phyloP scores from a whole-genome alignment of 1,140 invertebrate species.

The Heterodera schachtii region DNA sequence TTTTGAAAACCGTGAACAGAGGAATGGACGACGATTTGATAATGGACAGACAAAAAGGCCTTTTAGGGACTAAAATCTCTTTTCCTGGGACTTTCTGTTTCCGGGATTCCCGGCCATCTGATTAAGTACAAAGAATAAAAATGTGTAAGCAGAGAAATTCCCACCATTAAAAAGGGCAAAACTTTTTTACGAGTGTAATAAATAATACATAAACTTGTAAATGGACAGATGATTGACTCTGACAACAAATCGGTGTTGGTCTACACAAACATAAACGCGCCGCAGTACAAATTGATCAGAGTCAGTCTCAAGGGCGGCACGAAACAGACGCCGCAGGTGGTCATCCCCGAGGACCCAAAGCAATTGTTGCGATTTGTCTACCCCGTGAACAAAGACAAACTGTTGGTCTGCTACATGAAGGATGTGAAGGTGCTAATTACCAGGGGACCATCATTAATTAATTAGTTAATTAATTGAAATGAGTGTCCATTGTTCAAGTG shows the following conservation, averaged over 20 bases:
- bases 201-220: no score
- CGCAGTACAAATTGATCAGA: slow-evolving; percentile 84
- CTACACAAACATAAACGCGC: slow-evolving; percentile 89
- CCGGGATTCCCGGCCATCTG: no score
- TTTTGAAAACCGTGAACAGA: no score
- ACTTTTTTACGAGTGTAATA: slow-evolving; percentile 34
- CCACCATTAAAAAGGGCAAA: slow-evolving; percentile 8
- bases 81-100: no score
- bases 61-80: no score
- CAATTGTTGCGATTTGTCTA: slow-evolving; percentile 86
- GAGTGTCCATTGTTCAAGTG: no score
- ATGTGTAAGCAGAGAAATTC: no score
- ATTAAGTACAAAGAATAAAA: no score
- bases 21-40: no score
- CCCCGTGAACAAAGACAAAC: slow-evolving; percentile 80
- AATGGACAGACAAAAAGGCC: no score
- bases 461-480: no score
- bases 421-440: slow-evolving; percentile 80
- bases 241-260: slow-evolving; percentile 81
- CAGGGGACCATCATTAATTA: no score
- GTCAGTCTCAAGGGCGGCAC: slow-evolving; percentile 79
- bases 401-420: slow-evolving; percentile 85
- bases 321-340: slow-evolving; percentile 69
- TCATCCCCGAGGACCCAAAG: slow-evolving; percentile 81
- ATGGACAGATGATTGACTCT: slow-evolving; percentile 83